phyloP scores from a whole-genome alignment of 2,797 vertebrate genomes.

The Melanotaenia trifasciata region DNA sequence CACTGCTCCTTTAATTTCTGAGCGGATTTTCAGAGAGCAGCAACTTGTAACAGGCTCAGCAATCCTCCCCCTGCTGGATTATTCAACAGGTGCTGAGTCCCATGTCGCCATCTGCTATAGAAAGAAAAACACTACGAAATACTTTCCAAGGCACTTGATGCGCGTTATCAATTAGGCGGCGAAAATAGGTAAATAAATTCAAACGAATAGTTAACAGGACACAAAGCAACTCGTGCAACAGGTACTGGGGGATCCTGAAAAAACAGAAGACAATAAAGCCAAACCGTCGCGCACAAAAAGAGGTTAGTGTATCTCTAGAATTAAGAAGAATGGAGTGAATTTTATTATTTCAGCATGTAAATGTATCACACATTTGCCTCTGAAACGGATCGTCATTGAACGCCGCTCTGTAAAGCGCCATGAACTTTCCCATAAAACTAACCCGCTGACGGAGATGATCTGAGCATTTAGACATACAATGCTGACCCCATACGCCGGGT shows the following conservation, averaged over 20 bases:
- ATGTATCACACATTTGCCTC: neutral
- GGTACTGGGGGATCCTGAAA: conserved; percentile 35
- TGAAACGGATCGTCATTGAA: neutral
- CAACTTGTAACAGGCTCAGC: conserved; percentile 69
- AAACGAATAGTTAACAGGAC: neutral
- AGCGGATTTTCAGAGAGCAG: conserved; percentile 72
- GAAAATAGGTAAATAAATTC: neutral
- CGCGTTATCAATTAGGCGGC: conserved; percentile 4
- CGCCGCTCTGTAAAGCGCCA: conserved; percentile 18
- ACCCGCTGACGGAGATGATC: conserved; percentile 36
- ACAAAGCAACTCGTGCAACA: conserved; percentile 31
- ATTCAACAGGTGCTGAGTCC: conserved; percentile 83
- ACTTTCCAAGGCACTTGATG: conserved; percentile 36
- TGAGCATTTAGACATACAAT: conserved; percentile 21
- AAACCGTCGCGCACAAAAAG: conserved; percentile 4
- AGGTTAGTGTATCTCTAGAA: conserved; percentile 26
- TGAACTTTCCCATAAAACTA: neutral
- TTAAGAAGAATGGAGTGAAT: neutral
- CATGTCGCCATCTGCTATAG: conserved; percentile 74
- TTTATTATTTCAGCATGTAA: neutral
- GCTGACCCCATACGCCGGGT: conserved; percentile 54
- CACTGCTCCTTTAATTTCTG: conserved; percentile 81
- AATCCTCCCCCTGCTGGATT: conserved; percentile 86
- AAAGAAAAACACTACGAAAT: conserved; percentile 59
- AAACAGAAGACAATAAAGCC: conserved; percentile 16